Evolutionary conservation across 2,888 invertebrate genomes (phyloP).

Genomic region (Sialis lutaria): DNA sequence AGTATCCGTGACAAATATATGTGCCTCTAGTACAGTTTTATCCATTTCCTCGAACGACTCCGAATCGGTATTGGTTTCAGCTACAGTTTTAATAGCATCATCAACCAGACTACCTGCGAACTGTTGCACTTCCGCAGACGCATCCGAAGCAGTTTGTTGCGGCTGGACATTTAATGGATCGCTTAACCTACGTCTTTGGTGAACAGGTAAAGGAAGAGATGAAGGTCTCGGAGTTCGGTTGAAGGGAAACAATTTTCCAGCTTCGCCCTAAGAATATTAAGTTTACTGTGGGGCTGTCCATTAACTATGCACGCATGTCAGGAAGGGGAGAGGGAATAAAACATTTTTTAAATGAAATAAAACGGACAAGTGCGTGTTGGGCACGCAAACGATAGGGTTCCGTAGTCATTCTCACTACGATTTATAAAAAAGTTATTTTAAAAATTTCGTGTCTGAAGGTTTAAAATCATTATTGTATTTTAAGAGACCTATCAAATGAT

Average conservation of each 20-base stretch:
- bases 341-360: neutral
- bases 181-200: neutral
- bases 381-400: too few species aligned
- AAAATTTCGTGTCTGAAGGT: too few species aligned
- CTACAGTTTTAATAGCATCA: constrained; percentile 24
- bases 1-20: constrained; percentile 17
- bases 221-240: constrained; percentile 24
- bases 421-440: too few species aligned
- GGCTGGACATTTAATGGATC: neutral
- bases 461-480: too few species aligned
- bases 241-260: constrained; percentile 24
- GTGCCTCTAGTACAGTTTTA: constrained; percentile 4
- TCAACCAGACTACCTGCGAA: constrained; percentile 26
- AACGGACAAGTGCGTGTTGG: too few species aligned
- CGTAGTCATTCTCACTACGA: too few species aligned
- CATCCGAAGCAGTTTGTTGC: constrained; percentile 1
- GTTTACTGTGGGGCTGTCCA: neutral
- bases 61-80: constrained; percentile 15
- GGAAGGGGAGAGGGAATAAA: neutral
- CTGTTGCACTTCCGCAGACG: constrained; percentile 18
- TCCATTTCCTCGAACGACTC: constrained; percentile 6
- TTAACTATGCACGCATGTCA: neutral
- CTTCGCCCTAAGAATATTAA: constrained; percentile 18
- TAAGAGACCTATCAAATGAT: too few species aligned
- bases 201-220: constrained; percentile 18